Evolutionary conservation across 2,797 vertebrate genomes (phyloP).

Genomic region (Gadopsis marmoratus): DNA sequence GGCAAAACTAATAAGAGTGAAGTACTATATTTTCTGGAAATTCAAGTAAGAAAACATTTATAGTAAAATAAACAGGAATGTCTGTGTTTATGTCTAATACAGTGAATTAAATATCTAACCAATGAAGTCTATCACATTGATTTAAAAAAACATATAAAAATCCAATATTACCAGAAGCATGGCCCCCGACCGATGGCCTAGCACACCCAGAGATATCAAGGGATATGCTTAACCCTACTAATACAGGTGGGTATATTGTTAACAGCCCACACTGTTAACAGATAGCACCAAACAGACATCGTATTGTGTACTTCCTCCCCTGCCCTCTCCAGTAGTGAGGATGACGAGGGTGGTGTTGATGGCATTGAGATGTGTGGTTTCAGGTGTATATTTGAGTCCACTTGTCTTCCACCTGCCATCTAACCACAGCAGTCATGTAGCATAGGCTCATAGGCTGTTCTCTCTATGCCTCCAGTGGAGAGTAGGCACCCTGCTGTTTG

Average conservation of each 20-base stretch:
- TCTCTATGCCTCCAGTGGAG: constrained; percentile 39
- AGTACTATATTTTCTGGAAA: neutral
- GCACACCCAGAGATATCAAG: neutral
- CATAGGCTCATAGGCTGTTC: constrained; percentile 39
- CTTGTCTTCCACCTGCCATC: constrained; percentile 50
- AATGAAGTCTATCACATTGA: neutral
- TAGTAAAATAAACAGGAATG: neutral
- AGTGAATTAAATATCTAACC: neutral
- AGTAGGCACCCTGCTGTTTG: constrained; percentile 51
- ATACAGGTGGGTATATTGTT: neutral
- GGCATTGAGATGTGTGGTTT: constrained; percentile 5
- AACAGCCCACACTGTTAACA: constrained; percentile 29
- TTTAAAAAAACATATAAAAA: neutral
- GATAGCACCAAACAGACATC: constrained; percentile 20
- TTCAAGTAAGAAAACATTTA: neutral
- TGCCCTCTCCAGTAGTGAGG: constrained; percentile 26
- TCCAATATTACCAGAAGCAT: neutral
- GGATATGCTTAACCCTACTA: no score
- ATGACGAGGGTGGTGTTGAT: neutral
- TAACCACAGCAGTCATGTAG: constrained; percentile 17
- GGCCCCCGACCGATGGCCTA: no score
- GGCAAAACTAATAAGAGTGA: neutral
- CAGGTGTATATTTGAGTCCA: constrained; percentile 12
- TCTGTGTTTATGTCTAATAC: neutral
- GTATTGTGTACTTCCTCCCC: constrained; percentile 25